Percentiles rank a stretch among this genome's conserved stretches.
Evolutionary conservation across 2,888 invertebrate genomes (phyloP).

Genomic region (Bellardia pandia): DNA sequence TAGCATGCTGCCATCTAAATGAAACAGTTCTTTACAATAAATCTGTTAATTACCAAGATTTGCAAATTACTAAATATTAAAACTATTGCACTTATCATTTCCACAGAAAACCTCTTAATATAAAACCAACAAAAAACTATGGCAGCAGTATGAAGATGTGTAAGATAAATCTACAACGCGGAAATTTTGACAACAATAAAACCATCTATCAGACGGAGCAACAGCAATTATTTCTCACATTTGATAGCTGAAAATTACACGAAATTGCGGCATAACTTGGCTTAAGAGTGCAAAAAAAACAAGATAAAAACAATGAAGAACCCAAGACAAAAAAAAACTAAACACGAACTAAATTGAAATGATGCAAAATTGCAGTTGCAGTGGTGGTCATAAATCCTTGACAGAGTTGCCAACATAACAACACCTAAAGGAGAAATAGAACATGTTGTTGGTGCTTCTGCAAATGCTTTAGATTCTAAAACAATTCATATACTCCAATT

Average conservation of each 20-base stretch:
- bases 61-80: constrained; percentile 23
- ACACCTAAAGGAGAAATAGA: constrained; percentile 39
- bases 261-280: constrained; percentile 68
- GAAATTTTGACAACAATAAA: constrained; percentile 65
- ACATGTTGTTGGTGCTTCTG: constrained; percentile 1
- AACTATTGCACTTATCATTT: constrained; percentile 23
- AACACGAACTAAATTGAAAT: constrained; percentile 62
- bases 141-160: constrained; percentile 37
- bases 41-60: constrained; percentile 33
- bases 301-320: constrained; percentile 41
- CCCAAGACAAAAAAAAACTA: neutral
- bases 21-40: constrained; percentile 10
- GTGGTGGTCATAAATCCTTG: constrained; percentile 68
- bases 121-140: constrained; percentile 17
- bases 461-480: constrained; percentile 1
- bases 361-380: constrained; percentile 69
- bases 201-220: constrained; percentile 77
- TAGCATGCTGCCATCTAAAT: constrained; percentile 1
- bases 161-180: constrained; percentile 70
- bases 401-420: constrained; percentile 66
- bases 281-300: constrained; percentile 28
- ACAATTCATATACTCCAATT: constrained; percentile 44
- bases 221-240: constrained; percentile 73
- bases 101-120: neutral
- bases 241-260: constrained; percentile 67